Percentiles rank a stretch among this genome's conserved stretches.
phyloP scores from a whole-genome alignment of 2,113 vertebrate genomes.

The Platichthys stellatus region DNA sequence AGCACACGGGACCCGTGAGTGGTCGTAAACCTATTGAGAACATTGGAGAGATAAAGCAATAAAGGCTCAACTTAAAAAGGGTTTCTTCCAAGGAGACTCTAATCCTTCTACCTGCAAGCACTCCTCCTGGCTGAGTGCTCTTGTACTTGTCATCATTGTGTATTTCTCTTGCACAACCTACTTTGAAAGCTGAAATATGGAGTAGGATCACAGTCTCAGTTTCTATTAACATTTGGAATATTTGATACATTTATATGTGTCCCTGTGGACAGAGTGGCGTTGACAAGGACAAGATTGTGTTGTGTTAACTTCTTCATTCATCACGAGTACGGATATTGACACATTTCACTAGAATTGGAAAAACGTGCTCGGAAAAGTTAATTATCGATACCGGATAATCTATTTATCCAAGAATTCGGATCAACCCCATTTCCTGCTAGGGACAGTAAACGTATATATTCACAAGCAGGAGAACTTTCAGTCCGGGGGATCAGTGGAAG shows the following conservation, averaged over 20 bases:
- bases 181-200: no score
- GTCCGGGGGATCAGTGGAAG: neutral
- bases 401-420: no score
- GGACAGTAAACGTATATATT: no score
- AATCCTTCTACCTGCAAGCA: neutral
- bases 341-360: no score
- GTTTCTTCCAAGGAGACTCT: neutral
- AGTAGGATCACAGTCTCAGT: neutral
- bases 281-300: no score
- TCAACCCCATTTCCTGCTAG: no score
- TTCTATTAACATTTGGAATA: neutral
- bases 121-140: neutral
- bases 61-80: neutral
- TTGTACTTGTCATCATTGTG: neutral
- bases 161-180: neutral
- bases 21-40: slow-evolving; percentile 3
- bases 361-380: no score
- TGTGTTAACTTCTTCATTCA: no score
- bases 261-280: no score
- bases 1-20: slow-evolving; percentile 10
- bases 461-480: neutral
- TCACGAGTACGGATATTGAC: no score
- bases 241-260: neutral
- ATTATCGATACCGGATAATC: no score
- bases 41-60: neutral